Percentiles rank a stretch among this genome's conserved stretches.
Evolutionary conservation across 1,140 invertebrate genomes (phyloP).

Genomic region (Rhagoletis pomonella): DNA sequence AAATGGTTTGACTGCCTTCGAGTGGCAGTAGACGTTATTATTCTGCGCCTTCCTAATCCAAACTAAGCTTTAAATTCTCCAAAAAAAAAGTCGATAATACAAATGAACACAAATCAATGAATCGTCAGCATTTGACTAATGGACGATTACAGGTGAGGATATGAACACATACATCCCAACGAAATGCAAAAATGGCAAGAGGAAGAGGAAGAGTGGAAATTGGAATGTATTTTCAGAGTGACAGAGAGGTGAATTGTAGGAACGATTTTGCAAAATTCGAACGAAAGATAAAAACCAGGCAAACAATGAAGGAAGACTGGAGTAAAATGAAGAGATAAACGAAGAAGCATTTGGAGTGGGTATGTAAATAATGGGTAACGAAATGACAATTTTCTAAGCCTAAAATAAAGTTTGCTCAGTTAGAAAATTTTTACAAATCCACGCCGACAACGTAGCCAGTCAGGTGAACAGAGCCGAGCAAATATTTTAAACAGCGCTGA

Average conservation of each 20-base stretch:
- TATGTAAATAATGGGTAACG: not conserved
- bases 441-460: not conserved
- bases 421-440: conserved; percentile 11
- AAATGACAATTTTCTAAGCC: not conserved
- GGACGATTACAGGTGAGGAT: not conserved
- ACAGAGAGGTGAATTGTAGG: not conserved
- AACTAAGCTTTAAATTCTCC: not conserved
- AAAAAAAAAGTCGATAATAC: not conserved
- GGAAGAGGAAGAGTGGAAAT: not conserved
- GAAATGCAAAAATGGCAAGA: not conserved
- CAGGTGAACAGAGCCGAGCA: not conserved
- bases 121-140: not conserved
- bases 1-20: no score
- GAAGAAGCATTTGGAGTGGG: not conserved
- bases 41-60: not conserved
- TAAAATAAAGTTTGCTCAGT: not conserved
- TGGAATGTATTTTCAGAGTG: not conserved
- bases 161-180: not conserved
- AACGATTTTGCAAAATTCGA: not conserved
- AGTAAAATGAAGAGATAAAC: no score
- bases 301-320: not conserved
- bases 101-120: not conserved
- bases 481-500: no score
- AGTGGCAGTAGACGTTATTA: no score
- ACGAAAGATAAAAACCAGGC: not conserved